Evolutionary conservation across 2,888 invertebrate genomes (phyloP).

Genomic region (Habroteleia sp.): DNA sequence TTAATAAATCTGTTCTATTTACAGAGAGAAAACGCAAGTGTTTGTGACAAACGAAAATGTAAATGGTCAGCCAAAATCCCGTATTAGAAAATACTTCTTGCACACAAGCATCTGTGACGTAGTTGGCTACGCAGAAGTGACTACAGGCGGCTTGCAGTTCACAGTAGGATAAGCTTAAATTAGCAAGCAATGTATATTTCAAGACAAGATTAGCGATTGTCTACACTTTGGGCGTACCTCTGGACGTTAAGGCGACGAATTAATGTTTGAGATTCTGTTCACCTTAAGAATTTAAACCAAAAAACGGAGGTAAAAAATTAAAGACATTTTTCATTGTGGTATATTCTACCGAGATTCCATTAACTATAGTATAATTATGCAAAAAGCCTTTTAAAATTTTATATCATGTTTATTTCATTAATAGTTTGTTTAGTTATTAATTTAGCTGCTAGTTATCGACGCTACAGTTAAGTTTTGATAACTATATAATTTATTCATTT

Average conservation of each 20-base stretch:
- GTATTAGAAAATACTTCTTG: slow-evolving; percentile 25
- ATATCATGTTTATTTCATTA: slow-evolving; percentile 2
- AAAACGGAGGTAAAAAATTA: slow-evolving; percentile 22
- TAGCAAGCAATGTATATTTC: slow-evolving; percentile 68
- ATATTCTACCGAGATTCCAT: slow-evolving; percentile 15
- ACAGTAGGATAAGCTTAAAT: slow-evolving; percentile 61
- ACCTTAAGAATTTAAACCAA: slow-evolving; percentile 27
- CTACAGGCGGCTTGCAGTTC: slow-evolving; percentile 22
- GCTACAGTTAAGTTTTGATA: slow-evolving; percentile 27
- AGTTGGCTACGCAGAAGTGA: slow-evolving; percentile 9
- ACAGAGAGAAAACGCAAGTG: too few relatives aligned
- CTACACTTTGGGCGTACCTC: slow-evolving; percentile 67
- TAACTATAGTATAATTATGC: slow-evolving; percentile 7
- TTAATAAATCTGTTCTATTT: too few relatives aligned
- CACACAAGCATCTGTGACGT: slow-evolving; percentile 12
- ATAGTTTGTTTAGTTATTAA: slow-evolving; percentile 36
- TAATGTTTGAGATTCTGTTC: slow-evolving; percentile 61
- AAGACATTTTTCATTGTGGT: slow-evolving; percentile 21
- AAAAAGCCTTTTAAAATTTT: slow-evolving; percentile 5
- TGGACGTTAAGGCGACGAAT: slow-evolving; percentile 68
- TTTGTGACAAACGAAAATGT: neutral
- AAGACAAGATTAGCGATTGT: slow-evolving; percentile 70
- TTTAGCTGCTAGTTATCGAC: slow-evolving; percentile 25
- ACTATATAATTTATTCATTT: slow-evolving; percentile 24
- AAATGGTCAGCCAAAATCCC: slow-evolving; percentile 5